Conservation (phyloP, 53 echinoderm and acorn worm species). For the Patiria pectinifera region DNA sequence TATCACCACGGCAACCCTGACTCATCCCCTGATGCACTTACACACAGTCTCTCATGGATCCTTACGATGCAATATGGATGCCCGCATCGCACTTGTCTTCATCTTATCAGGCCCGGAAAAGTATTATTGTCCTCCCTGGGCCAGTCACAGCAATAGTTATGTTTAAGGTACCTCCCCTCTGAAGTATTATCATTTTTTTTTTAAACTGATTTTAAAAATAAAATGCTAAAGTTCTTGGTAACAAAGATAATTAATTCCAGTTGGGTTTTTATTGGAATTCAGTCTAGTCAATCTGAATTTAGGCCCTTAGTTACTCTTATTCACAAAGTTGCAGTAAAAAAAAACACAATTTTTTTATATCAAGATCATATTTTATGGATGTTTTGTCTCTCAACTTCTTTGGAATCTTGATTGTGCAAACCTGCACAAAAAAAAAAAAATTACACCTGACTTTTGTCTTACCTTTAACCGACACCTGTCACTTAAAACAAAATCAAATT, state of each 20-base stretch:
- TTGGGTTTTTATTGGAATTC: background rate
- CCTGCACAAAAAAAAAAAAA: too few relatives aligned
- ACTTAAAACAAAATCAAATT: background rate
- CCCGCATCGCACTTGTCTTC: background rate
- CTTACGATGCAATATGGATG: background rate
- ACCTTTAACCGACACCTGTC: too few relatives aligned
- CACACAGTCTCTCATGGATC: background rate
- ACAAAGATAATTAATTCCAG: too few relatives aligned
- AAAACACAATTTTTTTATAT: too few relatives aligned
- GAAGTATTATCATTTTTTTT: too few relatives aligned
- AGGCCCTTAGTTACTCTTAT: background rate
- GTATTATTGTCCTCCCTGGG: background rate
- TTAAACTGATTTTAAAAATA: too few relatives aligned
- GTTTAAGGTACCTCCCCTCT: too few relatives aligned
- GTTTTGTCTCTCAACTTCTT: too few relatives aligned
- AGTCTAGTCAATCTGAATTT: background rate
- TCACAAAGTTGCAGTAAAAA: background rate
- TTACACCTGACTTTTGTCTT: too few relatives aligned
- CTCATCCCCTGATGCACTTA: constrained; percentile 1
- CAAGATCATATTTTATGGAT: too few relatives aligned
- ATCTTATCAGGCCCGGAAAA: background rate
- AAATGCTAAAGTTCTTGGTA: too few relatives aligned
- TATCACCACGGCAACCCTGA: background rate
- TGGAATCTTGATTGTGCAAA: too few relatives aligned
- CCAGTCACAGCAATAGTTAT: background rate